phyloP scores from a whole-genome alignment of 2,797 vertebrate genomes.

The Sebastes elongatus region DNA sequence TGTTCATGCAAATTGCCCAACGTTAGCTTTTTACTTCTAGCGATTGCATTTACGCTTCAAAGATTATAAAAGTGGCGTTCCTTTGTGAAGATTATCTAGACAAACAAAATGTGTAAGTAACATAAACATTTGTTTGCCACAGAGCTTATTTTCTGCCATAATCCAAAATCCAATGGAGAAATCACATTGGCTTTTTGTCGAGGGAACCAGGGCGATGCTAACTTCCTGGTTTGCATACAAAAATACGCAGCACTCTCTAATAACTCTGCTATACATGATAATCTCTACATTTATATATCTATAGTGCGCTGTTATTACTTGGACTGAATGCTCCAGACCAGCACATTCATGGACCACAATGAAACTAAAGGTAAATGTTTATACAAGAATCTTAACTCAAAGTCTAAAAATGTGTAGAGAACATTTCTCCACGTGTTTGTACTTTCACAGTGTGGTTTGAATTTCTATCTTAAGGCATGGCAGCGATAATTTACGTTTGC shows the following conservation, averaged over 20 bases:
- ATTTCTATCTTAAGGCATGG: slow-evolving; percentile 50
- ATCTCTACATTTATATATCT: background rate
- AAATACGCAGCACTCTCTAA: background rate
- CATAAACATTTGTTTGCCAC: too few species aligned
- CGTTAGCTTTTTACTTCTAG: too few species aligned
- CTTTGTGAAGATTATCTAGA: too few species aligned
- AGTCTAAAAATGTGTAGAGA: slow-evolving; percentile 25
- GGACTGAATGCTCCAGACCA: slow-evolving; percentile 1
- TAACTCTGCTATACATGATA: background rate
- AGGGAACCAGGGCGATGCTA: too few species aligned
- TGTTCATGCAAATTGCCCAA: too few species aligned
- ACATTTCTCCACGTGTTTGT: slow-evolving; percentile 29
- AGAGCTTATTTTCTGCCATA: too few species aligned
- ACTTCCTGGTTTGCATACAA: too few species aligned
- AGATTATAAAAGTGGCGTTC: too few species aligned
- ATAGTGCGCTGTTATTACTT: background rate
- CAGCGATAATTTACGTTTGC: slow-evolving; percentile 57
- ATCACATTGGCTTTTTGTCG: too few species aligned
- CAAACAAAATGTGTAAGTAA: too few species aligned
- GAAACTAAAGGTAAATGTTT: slow-evolving; percentile 30
- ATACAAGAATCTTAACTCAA: background rate
- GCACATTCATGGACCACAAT: background rate
- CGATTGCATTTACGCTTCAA: too few species aligned
- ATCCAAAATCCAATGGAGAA: too few species aligned
- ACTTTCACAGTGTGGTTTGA: slow-evolving; percentile 55